Percentiles rank a stretch among this genome's conserved stretches.
These are phyloP conservation scores for Luperina testacea DNA, from an alignment of 2,888 invertebrate genomes.

Conservation along the genomic window DNA sequence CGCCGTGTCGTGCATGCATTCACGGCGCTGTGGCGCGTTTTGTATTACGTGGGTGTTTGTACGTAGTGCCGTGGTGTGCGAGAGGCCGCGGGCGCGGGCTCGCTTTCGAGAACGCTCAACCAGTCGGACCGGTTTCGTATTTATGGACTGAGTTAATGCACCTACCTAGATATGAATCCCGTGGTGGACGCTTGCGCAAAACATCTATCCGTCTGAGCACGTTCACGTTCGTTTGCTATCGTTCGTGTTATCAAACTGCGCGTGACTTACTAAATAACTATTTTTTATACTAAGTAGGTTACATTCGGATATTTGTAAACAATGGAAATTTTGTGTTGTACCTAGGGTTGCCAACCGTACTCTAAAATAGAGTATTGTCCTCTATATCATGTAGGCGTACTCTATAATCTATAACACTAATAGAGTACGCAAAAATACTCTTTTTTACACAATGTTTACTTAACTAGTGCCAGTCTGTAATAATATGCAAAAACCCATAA, in stretches of 20 bases:
- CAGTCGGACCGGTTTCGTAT: constrained; percentile 89
- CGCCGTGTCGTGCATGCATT: constrained; percentile 86
- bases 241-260: constrained; percentile 75
- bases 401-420: too few relatives aligned
- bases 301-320: constrained; percentile 80
- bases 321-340: constrained; percentile 66
- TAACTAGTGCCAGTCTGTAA: too few relatives aligned
- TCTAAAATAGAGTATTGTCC: too few relatives aligned
- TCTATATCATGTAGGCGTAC: too few relatives aligned
- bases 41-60: constrained; percentile 87
- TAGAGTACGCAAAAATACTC: too few relatives aligned
- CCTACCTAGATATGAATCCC: constrained; percentile 88
- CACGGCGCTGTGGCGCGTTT: constrained; percentile 81
- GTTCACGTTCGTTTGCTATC: constrained; percentile 77
- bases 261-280: constrained; percentile 74
- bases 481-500: too few relatives aligned
- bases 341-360: too few relatives aligned
- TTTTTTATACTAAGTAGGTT: constrained; percentile 76
- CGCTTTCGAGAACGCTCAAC: constrained; percentile 90
- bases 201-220: constrained; percentile 77
- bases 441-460: too few relatives aligned
- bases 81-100: constrained; percentile 86
- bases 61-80: constrained; percentile 83
- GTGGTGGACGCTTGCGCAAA: constrained; percentile 87
- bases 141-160: constrained; percentile 89